Evolutionary conservation across 2,888 invertebrate genomes (phyloP).

Genomic region (Cephus rjabovi): DNA sequence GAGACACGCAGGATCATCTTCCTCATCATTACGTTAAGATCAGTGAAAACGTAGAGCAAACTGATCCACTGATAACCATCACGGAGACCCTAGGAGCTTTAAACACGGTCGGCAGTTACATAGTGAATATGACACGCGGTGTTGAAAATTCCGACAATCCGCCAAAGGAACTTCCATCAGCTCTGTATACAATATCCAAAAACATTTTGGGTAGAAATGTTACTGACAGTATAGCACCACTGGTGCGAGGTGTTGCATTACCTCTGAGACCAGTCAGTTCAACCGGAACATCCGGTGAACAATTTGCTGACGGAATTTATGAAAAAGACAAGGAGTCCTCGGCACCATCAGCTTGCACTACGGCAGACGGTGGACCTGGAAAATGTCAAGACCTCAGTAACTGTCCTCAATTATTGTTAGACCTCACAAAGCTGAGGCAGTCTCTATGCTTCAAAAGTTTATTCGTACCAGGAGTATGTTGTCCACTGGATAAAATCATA

Average conservation of each 20-base stretch:
- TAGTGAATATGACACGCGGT: slow-evolving; percentile 82
- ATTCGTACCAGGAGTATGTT: slow-evolving; percentile 93
- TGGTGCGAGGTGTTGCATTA: slow-evolving; percentile 70
- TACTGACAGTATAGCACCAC: slow-evolving; percentile 83
- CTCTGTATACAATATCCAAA: slow-evolving; percentile 83
- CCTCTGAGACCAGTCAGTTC: slow-evolving; percentile 51
- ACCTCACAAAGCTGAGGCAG: slow-evolving; percentile 83
- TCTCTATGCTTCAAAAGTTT: slow-evolving; percentile 92
- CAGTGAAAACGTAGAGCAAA: slow-evolving; percentile 12
- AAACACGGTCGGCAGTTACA: slow-evolving; percentile 86
- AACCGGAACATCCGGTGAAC: slow-evolving; percentile 29
- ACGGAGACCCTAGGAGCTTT: slow-evolving; percentile 80
- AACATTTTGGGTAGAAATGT: slow-evolving; percentile 83
- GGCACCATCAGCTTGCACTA: slow-evolving; percentile 78
- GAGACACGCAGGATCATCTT: slow-evolving; percentile 48
- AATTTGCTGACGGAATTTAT: slow-evolving; percentile 65
- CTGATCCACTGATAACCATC: slow-evolving; percentile 67
- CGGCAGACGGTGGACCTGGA: slow-evolving; percentile 83
- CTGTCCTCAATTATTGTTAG: slow-evolving; percentile 86
- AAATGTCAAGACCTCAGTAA: slow-evolving; percentile 89
- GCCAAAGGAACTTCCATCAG: slow-evolving; percentile 75
- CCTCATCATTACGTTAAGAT: slow-evolving; percentile 46
- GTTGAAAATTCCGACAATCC: slow-evolving; percentile 56
- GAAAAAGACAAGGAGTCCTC: slow-evolving; percentile 63
- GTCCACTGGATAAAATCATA: slow-evolving; percentile 70